Base-by-base conservation (phyloP, 1,140 invertebrate species). In the Trichomalopsis sarcophagae region DNA sequence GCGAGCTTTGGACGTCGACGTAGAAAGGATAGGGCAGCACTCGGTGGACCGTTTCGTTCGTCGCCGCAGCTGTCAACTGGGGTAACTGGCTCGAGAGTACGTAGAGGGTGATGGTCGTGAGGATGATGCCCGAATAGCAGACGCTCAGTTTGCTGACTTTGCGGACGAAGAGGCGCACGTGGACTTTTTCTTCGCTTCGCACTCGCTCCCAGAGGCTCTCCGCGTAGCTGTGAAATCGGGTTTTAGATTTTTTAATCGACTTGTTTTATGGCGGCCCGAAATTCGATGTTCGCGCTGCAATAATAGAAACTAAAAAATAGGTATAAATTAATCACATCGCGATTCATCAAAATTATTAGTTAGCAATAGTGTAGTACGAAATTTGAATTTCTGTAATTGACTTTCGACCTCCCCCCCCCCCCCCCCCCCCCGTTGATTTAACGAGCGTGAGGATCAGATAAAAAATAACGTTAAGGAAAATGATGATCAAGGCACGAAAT, bases 41-140 rank as follows among this genome's bases (percentile, higher is more conserved):
- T 2, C 81, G 71, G 27, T 62, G 71, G n/a, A 82, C 30, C 3
- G 81, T 82, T 13, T 55, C 47, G 50, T 82, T 82, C 23, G 17
- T 75, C 13, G 71, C 14, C n/a, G 23, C 33, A 1, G 81, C 81
- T 2, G 81, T 75, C 81, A 4, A 62, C 10, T 82, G 81, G 6
- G 81, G 73, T 47, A 82, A n/a, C n/a, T 82, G 81, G 62, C 81
- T 82, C 14, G 69, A 62, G 5, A 82, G 33, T 3, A 82, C 81
- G 81, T 82, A 82, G 10, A 82, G 81, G 11, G 47, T 82, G 14
- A 82, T 82, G 23, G 81, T 82, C 30, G 81, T 82, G 2, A 82
- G 71, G 23, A 82, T 82, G 13, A 82, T 82, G 7, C 81, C 81
- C 11, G 81, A 82, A 33, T 82, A 82, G 33, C 71, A 82, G 23